Evolutionary conservation across 2,797 vertebrate genomes (phyloP).

Genomic region (Tachyglossus aculeatus): DNA sequence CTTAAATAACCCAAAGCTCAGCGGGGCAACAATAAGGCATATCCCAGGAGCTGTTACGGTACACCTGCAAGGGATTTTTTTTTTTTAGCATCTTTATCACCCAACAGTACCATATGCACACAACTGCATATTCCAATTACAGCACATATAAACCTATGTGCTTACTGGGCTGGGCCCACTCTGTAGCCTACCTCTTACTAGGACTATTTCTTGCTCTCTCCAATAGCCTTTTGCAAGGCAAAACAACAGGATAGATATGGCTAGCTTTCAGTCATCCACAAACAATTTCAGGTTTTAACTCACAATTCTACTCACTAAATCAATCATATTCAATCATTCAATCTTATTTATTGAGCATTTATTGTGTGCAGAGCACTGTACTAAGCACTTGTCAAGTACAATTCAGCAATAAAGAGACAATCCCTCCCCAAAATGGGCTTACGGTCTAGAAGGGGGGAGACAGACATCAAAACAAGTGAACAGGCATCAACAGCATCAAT

Average conservation of each 20-base stretch:
- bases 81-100: neutral
- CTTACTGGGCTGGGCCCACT: neutral
- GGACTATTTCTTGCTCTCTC: neutral
- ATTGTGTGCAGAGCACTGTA: too few relatives aligned
- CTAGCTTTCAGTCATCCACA: neutral
- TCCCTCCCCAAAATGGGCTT: too few relatives aligned
- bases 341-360: too few relatives aligned
- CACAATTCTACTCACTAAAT: neutral
- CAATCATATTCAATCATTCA: too few relatives aligned
- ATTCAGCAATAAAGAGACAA: too few relatives aligned
- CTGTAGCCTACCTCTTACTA: neutral
- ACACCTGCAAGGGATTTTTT: neutral
- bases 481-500: too few relatives aligned
- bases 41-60: neutral
- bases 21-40: neutral
- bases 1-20: neutral
- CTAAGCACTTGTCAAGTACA: too few relatives aligned
- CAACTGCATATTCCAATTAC: neutral
- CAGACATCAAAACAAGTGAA: too few relatives aligned
- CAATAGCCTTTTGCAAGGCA: neutral
- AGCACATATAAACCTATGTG: neutral
- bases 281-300: slow-evolving; percentile 20
- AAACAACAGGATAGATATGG: neutral
- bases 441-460: too few relatives aligned
- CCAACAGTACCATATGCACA: neutral